Evolutionary conservation across 2,888 invertebrate genomes (phyloP).

Genomic region (Allolobophora icterica): DNA sequence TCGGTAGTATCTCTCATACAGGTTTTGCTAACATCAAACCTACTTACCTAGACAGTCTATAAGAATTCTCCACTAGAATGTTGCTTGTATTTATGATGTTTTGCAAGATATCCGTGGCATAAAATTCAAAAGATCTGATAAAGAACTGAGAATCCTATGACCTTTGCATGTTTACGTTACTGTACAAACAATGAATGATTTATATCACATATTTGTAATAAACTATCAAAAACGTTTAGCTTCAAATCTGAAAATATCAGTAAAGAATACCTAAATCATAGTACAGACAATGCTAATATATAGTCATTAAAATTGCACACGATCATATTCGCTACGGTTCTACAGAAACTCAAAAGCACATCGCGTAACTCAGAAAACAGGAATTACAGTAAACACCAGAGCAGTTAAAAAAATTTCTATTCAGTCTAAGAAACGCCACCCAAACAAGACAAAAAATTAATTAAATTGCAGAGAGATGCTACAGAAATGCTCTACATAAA

Average conservation of each 20-base stretch:
- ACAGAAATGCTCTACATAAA: no score
- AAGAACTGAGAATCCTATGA: neutral
- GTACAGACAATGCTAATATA: neutral
- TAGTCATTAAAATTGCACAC: neutral
- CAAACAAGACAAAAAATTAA: neutral
- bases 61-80: no score
- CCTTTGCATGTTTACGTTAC: neutral
- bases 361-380: neutral
- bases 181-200: neutral
- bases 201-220: constrained; percentile 17
- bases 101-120: neutral
- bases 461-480: neutral
- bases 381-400: neutral
- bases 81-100: no score
- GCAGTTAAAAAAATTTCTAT: neutral
- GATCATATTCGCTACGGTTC: neutral
- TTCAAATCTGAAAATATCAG: neutral
- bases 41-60: no score
- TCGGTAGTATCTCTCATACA: no score
- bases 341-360: constrained; percentile 17
- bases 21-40: no score
- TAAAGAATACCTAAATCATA: neutral
- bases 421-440: neutral
- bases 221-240: constrained; percentile 1
- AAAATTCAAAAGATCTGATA: neutral